phyloP scores from a whole-genome alignment of 1,140 invertebrate species.

The Drosophila pectinifera region DNA sequence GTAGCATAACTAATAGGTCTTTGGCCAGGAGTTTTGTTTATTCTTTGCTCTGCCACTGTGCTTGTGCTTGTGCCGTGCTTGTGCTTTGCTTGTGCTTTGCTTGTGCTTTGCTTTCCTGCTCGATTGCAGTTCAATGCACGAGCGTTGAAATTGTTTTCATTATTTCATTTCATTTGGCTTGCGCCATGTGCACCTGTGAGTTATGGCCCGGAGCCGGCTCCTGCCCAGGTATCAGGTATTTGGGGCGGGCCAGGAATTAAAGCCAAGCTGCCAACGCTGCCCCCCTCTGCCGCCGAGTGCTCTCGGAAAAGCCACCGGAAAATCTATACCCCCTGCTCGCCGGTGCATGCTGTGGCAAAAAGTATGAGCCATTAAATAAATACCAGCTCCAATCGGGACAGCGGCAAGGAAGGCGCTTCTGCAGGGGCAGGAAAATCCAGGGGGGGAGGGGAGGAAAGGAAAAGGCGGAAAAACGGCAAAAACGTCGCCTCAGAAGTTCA shows the following conservation, averaged over 20 bases:
- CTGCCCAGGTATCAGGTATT: slow-evolving; percentile 11
- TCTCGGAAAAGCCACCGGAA: slow-evolving; percentile 8
- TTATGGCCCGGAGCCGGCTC: slow-evolving; percentile 52
- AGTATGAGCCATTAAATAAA: slow-evolving; percentile 72
- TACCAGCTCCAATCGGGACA: slow-evolving; percentile 50
- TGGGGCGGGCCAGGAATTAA: slow-evolving; percentile 15
- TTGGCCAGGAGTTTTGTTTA: slow-evolving; percentile 62
- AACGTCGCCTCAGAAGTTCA: slow-evolving; percentile 52
- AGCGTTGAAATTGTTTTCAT: slow-evolving; percentile 76
- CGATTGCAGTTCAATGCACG: slow-evolving; percentile 77
- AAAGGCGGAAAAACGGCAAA: slow-evolving; percentile 15
- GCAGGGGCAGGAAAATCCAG: background rate
- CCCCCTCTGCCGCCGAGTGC: slow-evolving; percentile 6
- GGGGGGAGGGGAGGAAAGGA: background rate
- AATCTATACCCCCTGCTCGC: background rate
- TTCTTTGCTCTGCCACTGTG: slow-evolving; percentile 18
- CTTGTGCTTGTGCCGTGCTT: background rate
- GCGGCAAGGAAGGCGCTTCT: slow-evolving; percentile 11
- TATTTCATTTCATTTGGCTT: slow-evolving; percentile 77
- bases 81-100: slow-evolving; percentile 7
- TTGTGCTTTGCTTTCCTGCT: slow-evolving; percentile 8
- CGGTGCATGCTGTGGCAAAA: slow-evolving; percentile 41
- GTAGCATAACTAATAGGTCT: slow-evolving; percentile 76
- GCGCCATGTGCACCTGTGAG: slow-evolving; percentile 72
- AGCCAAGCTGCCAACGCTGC: slow-evolving; percentile 25